phyloP scores from a whole-genome alignment of 2,113 vertebrate genomes.

The Psilopogon haemacephalus region DNA sequence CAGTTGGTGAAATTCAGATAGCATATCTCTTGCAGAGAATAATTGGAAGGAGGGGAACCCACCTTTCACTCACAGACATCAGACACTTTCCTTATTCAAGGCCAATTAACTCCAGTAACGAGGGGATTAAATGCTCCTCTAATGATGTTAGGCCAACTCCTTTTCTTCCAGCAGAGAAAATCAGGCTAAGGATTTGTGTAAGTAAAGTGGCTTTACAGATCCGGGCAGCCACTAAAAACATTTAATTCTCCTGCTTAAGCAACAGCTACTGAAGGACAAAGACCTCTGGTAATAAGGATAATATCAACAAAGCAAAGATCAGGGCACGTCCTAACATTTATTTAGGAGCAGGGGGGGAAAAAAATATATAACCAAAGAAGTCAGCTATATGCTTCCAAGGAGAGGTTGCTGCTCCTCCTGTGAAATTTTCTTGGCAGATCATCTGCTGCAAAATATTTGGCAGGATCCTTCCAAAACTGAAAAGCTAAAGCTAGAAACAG shows the following conservation, averaged over 20 bases:
- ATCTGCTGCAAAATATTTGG: conserved; percentile 11
- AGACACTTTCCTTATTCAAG: conserved; percentile 3
- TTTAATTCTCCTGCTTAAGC: neutral
- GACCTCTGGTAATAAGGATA: neutral
- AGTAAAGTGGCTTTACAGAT: neutral
- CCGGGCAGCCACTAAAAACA: neutral
- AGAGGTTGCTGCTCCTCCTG: neutral
- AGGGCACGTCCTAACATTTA: neutral
- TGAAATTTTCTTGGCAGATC: conserved; percentile 3
- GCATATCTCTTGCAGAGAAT: neutral
- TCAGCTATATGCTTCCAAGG: neutral
- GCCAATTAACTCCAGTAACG: conserved; percentile 39
- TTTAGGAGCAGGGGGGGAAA: neutral
- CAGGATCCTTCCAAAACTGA: neutral
- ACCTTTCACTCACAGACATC: neutral
- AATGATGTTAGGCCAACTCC: neutral
- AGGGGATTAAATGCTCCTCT: conserved; percentile 50
- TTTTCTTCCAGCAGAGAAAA: neutral
- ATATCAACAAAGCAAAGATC: neutral
- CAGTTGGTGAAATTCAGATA: neutral
- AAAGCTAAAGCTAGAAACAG: conserved; percentile 35
- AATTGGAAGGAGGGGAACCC: neutral
- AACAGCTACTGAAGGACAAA: neutral
- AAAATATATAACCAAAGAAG: neutral
- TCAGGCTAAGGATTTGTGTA: neutral